Percentiles rank a stretch among this genome's conserved stretches.
Evolutionary conservation across 1,140 invertebrate genomes (phyloP).

Genomic region (Varroa destructor): DNA sequence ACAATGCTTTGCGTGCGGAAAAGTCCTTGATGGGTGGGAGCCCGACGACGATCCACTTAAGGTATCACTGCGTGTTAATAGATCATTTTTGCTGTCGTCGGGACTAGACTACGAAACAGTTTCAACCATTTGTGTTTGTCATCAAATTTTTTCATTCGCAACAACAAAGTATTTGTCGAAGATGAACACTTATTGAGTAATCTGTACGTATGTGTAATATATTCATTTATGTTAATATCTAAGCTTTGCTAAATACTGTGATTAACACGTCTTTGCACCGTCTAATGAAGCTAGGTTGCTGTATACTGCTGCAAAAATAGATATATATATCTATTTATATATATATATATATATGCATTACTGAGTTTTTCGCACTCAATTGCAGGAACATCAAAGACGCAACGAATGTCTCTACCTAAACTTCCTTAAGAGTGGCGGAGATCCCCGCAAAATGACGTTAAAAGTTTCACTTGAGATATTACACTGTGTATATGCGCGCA

Average conservation of each 20-base stretch:
- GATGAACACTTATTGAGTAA: background rate
- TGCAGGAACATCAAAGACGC: constrained; percentile 23
- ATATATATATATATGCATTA: background rate
- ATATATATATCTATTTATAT: background rate
- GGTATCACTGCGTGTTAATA: background rate
- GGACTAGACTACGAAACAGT: background rate
- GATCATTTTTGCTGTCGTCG: background rate
- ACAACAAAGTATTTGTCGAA: background rate
- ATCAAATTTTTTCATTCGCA: background rate
- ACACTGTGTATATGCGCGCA: background rate
- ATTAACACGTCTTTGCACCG: no score
- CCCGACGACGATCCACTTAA: background rate
- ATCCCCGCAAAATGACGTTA: background rate
- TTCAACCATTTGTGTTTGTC: background rate
- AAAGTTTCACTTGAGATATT: constrained; percentile 1
- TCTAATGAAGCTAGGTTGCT: background rate
- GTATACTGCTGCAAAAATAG: background rate
- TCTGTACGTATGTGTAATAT: background rate
- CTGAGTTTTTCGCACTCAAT: background rate
- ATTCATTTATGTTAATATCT: no score
- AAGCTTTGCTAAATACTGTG: no score
- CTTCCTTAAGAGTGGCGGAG: background rate
- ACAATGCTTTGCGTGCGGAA: constrained; percentile 10
- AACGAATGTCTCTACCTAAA: constrained; percentile 14
- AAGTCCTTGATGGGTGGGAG: background rate